Evolutionary conservation across 2,113 vertebrate genomes (phyloP), one percentile per base, ranked within the genome.

Genomic region (Percopsis transmontana): DNA sequence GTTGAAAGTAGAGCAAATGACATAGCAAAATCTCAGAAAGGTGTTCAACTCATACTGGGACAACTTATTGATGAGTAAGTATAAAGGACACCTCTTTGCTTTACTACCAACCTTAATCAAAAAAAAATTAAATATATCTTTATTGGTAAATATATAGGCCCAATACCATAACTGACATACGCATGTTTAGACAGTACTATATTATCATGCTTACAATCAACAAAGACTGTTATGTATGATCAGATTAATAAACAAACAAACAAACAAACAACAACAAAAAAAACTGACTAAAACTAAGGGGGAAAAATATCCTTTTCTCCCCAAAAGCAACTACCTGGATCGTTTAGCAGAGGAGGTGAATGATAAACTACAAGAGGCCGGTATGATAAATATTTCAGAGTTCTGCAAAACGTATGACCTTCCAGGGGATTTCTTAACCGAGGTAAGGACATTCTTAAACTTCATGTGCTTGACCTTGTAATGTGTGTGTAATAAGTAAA

Each of bases 11-110:
- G 93, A 93, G 94, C 95, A 39, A 89, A 85, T 62, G 96, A 98
- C 69, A 94, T 99, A 1, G 82, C 94, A 16, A 98, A 93, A 68
- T 92, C 91, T 53, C 96, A 97, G 68, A 94, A 89, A 87, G 88
- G 81, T 58, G 83, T 95, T 62, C 97, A 95, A 44, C 88, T 98
- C 19, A 88, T 98, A 0, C 86, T 99, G 83, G 97, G 97, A 68
- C 96, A 99, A 47, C 92, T 99, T 67, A 94, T 98, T 74, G 94
- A 97, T 82, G 90, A 94, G 97, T 99, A 87, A 96, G 96, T 94
- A 51, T 47, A 10, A 54, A 7, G 20, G 7, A 11, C 5, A 23
- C 13, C 12, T 8, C 5, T 10, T 33, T 45, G 48, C 2, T 55
- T 21, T 23, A 27, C 53, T 33, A 33, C 27, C 3, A 33, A 33